Conservation (phyloP, 2,888 invertebrate species). For the Eupithecia insigniata region DNA sequence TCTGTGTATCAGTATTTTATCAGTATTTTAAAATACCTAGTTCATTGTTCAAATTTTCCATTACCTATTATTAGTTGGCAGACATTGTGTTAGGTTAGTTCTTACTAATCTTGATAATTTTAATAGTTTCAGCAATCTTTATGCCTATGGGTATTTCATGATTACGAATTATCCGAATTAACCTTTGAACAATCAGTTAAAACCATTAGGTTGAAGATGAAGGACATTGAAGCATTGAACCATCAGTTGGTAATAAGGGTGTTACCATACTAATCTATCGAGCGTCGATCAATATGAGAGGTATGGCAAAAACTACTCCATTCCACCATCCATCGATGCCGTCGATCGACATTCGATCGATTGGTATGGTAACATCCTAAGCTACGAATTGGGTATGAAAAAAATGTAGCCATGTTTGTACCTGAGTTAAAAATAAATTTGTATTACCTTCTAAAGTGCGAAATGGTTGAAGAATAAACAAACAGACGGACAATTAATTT, state of each 20-base stretch:
- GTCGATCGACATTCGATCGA: too few species aligned
- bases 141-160: background rate
- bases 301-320: too few species aligned
- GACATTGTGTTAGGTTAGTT: background rate
- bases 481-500: background rate
- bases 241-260: background rate
- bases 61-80: background rate
- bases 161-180: background rate
- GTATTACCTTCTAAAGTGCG: background rate
- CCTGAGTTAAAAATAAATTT: background rate
- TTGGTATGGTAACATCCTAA: too few species aligned
- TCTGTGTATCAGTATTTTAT: too few species aligned
- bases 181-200: background rate
- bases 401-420: background rate
- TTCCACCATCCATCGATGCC: too few species aligned
- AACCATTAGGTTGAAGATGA: background rate
- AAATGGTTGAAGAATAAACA: background rate
- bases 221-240: slow-evolving; percentile 16
- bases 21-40: too few species aligned
- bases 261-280: too few species aligned
- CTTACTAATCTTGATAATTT: background rate
- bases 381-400: too few species aligned
- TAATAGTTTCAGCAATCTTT: background rate
- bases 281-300: too few species aligned
- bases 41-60: background rate